Evolutionary conservation across 2,113 vertebrate species (phyloP).

Genomic region (Pangasianodon hypophthalmus): DNA sequence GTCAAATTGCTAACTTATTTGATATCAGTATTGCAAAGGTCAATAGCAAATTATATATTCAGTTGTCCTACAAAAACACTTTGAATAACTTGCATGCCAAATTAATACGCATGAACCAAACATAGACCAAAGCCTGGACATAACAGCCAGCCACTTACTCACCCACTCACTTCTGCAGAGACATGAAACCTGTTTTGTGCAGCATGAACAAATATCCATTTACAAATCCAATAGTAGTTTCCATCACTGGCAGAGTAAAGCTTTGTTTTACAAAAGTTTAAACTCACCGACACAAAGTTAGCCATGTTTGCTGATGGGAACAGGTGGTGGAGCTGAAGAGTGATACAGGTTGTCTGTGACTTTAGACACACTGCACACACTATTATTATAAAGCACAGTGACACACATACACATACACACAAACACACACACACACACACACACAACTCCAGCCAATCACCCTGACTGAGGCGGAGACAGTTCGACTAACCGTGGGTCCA

Average conservation of each 20-base stretch:
- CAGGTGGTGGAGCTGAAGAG: slow-evolving; percentile 26
- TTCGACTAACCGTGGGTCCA: neutral
- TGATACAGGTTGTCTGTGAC: slow-evolving; percentile 17
- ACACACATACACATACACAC: slow-evolving; percentile 31
- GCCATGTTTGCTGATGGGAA: slow-evolving; percentile 51
- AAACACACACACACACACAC: slow-evolving; percentile 62
- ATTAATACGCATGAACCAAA: neutral
- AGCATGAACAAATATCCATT: neutral
- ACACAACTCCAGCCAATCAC: slow-evolving; percentile 44
- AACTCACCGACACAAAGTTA: slow-evolving; percentile 59
- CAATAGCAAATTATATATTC: neutral
- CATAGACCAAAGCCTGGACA: neutral
- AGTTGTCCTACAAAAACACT: neutral
- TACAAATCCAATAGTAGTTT: neutral
- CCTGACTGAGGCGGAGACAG: neutral
- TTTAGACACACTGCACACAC: slow-evolving; percentile 56
- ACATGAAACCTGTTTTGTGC: neutral
- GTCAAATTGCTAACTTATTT: neutral
- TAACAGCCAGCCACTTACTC: neutral
- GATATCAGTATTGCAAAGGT: neutral
- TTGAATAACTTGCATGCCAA: neutral
- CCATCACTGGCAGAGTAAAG: neutral
- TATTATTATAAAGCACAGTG: slow-evolving; percentile 63
- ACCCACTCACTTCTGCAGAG: neutral
- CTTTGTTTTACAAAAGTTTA: neutral